Conservation (phyloP, 2,113 vertebrate genomes). For the Platysternon megacephalum region DNA sequence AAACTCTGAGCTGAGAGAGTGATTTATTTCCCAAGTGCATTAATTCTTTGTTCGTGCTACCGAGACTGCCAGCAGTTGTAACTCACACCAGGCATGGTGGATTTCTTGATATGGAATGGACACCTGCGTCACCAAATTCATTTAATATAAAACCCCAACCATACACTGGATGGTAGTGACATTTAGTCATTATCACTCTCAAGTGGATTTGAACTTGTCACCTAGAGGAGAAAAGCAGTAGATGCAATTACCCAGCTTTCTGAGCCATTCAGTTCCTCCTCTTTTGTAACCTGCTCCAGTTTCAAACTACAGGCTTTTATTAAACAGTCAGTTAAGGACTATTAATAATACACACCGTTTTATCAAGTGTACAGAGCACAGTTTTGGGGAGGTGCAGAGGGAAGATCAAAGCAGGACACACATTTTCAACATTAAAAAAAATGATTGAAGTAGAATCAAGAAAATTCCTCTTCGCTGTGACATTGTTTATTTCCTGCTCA, state of each 20-base stretch:
- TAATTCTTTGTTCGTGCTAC: background rate
- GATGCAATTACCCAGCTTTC: background rate
- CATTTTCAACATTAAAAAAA: slow-evolving; percentile 59
- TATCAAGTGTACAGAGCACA: slow-evolving; percentile 40
- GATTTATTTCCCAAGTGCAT: background rate
- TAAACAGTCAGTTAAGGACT: slow-evolving; percentile 26
- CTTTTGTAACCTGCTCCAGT: background rate
- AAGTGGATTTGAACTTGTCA: slow-evolving; percentile 9
- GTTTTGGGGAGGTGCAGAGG: background rate
- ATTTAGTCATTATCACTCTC: slow-evolving; percentile 4
- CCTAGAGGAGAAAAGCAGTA: background rate
- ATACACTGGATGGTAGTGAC: background rate
- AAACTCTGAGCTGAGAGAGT: background rate
- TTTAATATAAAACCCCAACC: background rate
- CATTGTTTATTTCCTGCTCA: slow-evolving; percentile 33
- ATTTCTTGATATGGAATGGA: background rate
- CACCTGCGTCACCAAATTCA: background rate
- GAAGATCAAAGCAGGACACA: slow-evolving; percentile 51
- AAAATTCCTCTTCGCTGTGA: slow-evolving; percentile 50
- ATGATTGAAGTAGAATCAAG: slow-evolving; percentile 45
- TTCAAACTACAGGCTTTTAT: background rate
- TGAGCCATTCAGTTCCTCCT: background rate
- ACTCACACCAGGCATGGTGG: background rate
- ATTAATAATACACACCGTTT: slow-evolving; percentile 33
- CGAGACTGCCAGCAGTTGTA: background rate